Base-by-base conservation (phyloP, 2,888 invertebrate species). In the Cataglyphis cursor region DNA sequence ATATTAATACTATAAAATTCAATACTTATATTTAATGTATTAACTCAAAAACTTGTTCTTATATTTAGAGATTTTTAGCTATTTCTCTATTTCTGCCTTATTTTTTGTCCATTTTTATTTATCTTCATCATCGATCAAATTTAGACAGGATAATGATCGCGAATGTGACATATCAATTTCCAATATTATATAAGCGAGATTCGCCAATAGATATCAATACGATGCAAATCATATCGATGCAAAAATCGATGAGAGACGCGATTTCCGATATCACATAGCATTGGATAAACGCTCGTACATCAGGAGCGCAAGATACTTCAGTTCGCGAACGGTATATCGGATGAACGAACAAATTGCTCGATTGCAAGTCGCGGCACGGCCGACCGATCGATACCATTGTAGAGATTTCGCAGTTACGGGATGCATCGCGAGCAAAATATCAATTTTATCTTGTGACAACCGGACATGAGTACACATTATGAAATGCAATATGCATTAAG, bases 331-430 rank as follows among this genome's bases (percentile, higher is more conserved):
- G n/a, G 38, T 44, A 41, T 57, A 57, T 59, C 70, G 70, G 28
- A 57, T 41, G 68, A 78, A 68, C 41, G 54, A 68, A 78, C 70
- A 78, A 68, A 78, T 78, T 57, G 57, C 70, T 57, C 70, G 70
- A 78, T 78, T 59, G 57, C 78, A 31, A 78, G 57, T 68, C 70
- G 70, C 41, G 57, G 31, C 41, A 78, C 57, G 78, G n/a, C 41
- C 38, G 41, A 41, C 15, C 57, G 70, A 78, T 78, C 78, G 57
- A 78, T 44, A 41, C 57, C 6, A 21, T 6, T 31, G 70, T 57
- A 21, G 31, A 78, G 70, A 78, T 78, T 68, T 78, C 35, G 15
- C 35, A 65, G 65, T 76, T 78, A 59, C 57, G n/a, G 68, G n/a
- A 76, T 68, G 21, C 41, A 57, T 31, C 76, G 41, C 31, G 76